These are phyloP conservation scores for Remorina albescens DNA, from an alignment of 2,797 vertebrate genomes.

Conservation along the genomic window DNA sequence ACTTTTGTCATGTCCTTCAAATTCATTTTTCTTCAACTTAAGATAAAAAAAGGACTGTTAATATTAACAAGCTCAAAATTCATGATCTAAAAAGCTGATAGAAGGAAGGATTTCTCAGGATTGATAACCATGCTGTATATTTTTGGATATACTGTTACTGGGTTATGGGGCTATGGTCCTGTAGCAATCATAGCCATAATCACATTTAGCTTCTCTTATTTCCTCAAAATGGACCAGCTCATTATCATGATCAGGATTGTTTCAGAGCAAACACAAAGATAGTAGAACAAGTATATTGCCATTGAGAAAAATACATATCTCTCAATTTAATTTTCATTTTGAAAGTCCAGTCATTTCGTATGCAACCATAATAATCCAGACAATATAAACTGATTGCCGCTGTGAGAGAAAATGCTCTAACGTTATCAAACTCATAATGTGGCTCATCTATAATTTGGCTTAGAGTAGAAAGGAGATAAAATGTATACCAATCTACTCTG, in stretches of 20 bases:
- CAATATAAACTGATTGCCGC: not conserved
- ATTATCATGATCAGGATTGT: no score
- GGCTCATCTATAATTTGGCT: not conserved
- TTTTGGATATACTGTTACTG: not conserved
- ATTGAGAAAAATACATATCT: not conserved
- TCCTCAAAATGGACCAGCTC: no score
- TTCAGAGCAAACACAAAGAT: no score
- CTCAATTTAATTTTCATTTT: not conserved
- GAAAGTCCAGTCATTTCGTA: not conserved
- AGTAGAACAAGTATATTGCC: not conserved
- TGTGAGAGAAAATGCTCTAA: not conserved
- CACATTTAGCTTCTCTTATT: not conserved
- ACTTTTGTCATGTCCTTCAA: no score
- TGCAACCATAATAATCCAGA: not conserved
- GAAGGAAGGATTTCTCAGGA: no score
- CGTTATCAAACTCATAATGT: no score
- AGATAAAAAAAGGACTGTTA: no score
- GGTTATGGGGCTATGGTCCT: not conserved
- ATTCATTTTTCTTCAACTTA: no score
- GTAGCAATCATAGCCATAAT: not conserved
- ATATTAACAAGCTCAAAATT: no score
- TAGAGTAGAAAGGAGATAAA: not conserved
- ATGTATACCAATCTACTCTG: no score
- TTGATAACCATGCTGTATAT: not conserved
- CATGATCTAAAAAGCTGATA: no score